Base-by-base conservation (phyloP, 1,140 invertebrate genomes). In the Heliothis subflexa region DNA sequence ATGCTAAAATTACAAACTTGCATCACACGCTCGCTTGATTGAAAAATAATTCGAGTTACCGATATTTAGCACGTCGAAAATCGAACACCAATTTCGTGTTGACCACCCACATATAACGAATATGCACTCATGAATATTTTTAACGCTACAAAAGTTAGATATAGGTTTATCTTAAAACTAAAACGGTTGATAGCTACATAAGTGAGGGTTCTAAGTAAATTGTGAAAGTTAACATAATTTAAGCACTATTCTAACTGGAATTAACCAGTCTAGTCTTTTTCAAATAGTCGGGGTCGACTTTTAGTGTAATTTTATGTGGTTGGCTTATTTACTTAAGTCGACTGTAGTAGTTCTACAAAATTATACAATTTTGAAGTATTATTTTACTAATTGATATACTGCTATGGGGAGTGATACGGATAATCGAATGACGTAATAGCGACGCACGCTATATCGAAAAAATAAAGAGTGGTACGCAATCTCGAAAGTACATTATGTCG, bases 181-280 rank as follows among this genome's bases (percentile, higher is more conserved):
- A 55, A 49, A 74, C 59, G 61, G 71, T 61, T 74, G 33, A 21
- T 74, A 74, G 12, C 54, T 13, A 74, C 57, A 47, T 72, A 71
- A 49, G 28, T 59, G 7, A 7, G 13, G 62, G 45, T 71, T 68
- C 74, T 77, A 72, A 77, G 77, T 80, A 80, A 80, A 18, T 77
- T 72, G 25, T 76, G 18, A 40, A 80, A 72, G 79, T 72, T 78
- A 78, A 76, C 59, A 75, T 70, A 80, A 81, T 62, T 71, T 12
- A 49, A 52, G 11, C 13, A 18, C 21, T 25, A 49, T 3, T 7
- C 11, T 68, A 59, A 25, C 16, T 21, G 55, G 55, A 57, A 59
- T 25, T 25, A 12, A 28, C 4, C 11, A 12, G 11, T 25, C 21
- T 13, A 59, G 1, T 3, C 3, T 28, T 59, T 25, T 28, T 25